Evolutionary conservation across 2,888 invertebrate genomes (phyloP), one percentile per base, ranked within the genome.

Genomic region (Andrena flavipes): DNA sequence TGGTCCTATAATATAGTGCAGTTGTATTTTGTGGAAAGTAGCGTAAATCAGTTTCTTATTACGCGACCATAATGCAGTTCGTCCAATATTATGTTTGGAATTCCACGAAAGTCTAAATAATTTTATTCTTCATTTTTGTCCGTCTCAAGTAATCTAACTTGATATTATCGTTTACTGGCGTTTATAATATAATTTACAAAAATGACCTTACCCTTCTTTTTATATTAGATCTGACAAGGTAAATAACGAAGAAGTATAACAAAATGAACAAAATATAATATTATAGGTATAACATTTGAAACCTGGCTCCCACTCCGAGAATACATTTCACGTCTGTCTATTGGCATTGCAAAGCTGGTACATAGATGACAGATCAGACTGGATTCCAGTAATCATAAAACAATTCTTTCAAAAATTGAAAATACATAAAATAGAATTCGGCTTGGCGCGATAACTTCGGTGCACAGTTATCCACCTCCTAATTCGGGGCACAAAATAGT

Each of bases 21-120:
- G 20, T 67, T 20, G 51, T n/a, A 30, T 30, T 67, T 51, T 20
- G 20, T 20, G 10, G 51, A 67, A 29, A 20, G 67, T 10, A 51
- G 13, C 51, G 20, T 67, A 67, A 67, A 67, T 67, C 67, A 67
- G 13, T 51, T 35, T 26, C 26, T 8, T n/a, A 1, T 69, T 56
- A 23, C 54, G 10, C 23, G 8, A 54, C 7, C 10, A 23, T 26
- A 54, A 54, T 54, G 3, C 42, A 42, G 42, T 42, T 13, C 42
- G 42, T 13, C 42, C 42, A 42, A 42, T 13, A 42, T 42, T 42
- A 42, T 42, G 3, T 42, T 13, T 13, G 13, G 13, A 42, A 42
- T 42, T 42, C 42, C 3, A 42, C 13, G 42, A 3, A 42, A 13
- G 13, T 13, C 3, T 13, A 42, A 42, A 42, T 10, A 13, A 13